These are phyloP conservation scores for Salpingus planirostris DNA, from an alignment of 2,888 invertebrate genomes.

Conservation along the genomic window DNA sequence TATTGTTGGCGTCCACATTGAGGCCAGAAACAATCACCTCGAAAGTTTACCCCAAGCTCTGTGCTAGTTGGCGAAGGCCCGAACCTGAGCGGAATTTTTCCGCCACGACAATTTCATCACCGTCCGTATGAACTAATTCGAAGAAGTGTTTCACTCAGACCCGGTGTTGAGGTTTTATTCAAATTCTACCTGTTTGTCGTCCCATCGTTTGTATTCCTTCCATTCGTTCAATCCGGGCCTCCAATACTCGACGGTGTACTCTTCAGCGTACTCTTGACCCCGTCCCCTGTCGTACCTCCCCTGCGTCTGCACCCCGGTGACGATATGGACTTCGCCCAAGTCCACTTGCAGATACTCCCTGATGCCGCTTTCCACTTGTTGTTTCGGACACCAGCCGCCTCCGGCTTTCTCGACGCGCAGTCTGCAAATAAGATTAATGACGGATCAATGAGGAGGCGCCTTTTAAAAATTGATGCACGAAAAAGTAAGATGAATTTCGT, in stretches of 20 bases:
- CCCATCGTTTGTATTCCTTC: constrained; percentile 56
- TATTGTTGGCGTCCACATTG: too few relatives aligned
- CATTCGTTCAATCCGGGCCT: constrained; percentile 52
- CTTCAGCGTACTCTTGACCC: constrained; percentile 66
- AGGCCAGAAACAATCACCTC: too few relatives aligned
- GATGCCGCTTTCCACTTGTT: constrained; percentile 53
- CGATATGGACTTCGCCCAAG: constrained; percentile 50
- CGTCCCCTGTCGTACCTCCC: constrained; percentile 67
- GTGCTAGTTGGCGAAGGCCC: too few relatives aligned
- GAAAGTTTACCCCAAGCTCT: too few relatives aligned
- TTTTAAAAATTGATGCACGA: constrained; percentile 8
- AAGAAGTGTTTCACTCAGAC: constrained; percentile 2
- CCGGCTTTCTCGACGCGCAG: constrained; percentile 59
- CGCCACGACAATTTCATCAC: neutral
- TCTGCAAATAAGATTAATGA: constrained; percentile 44
- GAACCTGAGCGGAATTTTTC: too few relatives aligned
- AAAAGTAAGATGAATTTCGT: constrained; percentile 1
- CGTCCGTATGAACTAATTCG: neutral
- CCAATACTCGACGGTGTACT: constrained; percentile 62
- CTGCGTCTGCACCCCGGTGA: constrained; percentile 67
- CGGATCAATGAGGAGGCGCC: constrained; percentile 16
- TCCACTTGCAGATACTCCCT: constrained; percentile 62
- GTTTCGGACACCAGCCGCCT: constrained; percentile 71
- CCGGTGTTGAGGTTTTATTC: neutral
- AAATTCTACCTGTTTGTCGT: constrained; percentile 53